Evolutionary conservation across 1,140 invertebrate genomes (phyloP).

Genomic region (Rhizoglyphus robini): DNA sequence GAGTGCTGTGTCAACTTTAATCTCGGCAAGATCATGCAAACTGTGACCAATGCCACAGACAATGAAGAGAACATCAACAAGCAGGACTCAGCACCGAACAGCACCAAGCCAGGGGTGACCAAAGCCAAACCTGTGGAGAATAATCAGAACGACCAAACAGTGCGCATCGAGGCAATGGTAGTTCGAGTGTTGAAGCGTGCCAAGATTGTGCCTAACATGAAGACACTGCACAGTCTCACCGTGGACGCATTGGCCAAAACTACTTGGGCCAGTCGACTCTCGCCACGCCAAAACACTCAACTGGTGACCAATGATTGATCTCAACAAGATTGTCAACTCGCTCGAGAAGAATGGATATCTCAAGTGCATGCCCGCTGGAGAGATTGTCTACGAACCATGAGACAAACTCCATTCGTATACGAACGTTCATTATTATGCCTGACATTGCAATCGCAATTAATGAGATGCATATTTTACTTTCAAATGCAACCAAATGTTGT

Average conservation of each 20-base stretch:
- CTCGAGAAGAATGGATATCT: slow-evolving; percentile 5
- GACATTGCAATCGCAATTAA: too few species aligned
- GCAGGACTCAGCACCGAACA: neutral
- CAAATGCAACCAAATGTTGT: too few species aligned
- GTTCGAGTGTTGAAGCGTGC: slow-evolving; percentile 1
- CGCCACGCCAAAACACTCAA: neutral
- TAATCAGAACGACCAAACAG: neutral
- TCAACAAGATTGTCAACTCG: neutral
- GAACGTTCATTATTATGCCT: too few species aligned
- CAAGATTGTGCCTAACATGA: neutral
- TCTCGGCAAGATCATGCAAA: neutral
- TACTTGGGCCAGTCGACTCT: neutral
- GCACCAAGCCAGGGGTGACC: neutral
- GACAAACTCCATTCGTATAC: too few species aligned
- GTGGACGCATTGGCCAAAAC: neutral
- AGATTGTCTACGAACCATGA: slow-evolving; percentile 9
- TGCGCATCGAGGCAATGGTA: neutral
- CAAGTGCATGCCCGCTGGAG: neutral
- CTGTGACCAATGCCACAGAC: neutral
- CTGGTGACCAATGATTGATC: neutral
- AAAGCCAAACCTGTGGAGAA: neutral
- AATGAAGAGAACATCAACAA: neutral
- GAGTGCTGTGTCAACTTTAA: neutral
- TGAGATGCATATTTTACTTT: too few species aligned
- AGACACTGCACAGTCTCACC: neutral